A percentile compares a stretch with the other conserved stretches of the same genome.
These are phyloP conservation scores for Fragum fragum DNA, from an alignment of 2,888 invertebrate species.

Conservation along the genomic window DNA sequence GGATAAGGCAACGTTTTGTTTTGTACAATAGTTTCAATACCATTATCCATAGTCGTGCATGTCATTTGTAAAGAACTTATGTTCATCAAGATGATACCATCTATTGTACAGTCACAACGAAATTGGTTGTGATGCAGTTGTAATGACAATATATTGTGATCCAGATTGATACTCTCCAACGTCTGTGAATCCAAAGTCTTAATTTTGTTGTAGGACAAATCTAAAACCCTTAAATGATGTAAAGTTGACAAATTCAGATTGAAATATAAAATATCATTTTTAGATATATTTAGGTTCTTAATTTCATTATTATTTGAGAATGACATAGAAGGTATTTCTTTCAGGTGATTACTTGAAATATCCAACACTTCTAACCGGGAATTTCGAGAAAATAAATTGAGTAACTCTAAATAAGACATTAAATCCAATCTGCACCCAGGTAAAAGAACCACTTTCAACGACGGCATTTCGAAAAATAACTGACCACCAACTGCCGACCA, in stretches of 20 bases:
- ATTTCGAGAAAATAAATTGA: background rate
- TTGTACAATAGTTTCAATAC: background rate
- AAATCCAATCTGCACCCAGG: background rate
- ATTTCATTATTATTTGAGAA: background rate
- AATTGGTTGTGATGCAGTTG: background rate
- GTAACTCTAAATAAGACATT: background rate
- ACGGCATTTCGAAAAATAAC: background rate
- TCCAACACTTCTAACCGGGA: background rate
- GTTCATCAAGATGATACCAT: background rate
- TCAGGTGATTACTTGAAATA: background rate
- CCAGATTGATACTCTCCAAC: background rate
- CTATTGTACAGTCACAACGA: conserved; percentile 5
- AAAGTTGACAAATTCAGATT: background rate
- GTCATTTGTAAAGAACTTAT: background rate
- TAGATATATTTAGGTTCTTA: background rate
- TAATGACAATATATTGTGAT: background rate
- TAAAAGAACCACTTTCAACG: background rate
- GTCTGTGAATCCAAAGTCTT: background rate
- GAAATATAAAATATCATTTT: background rate
- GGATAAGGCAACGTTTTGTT: background rate
- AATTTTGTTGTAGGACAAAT: conserved; percentile 1
- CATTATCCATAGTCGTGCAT: background rate
- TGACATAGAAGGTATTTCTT: background rate
- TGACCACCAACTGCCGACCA: background rate
- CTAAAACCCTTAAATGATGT: background rate